Evolutionary conservation across 2,797 vertebrate genomes (phyloP), one percentile per base, ranked within the genome.

Genomic region (Catamblyrhynchus diadema): DNA sequence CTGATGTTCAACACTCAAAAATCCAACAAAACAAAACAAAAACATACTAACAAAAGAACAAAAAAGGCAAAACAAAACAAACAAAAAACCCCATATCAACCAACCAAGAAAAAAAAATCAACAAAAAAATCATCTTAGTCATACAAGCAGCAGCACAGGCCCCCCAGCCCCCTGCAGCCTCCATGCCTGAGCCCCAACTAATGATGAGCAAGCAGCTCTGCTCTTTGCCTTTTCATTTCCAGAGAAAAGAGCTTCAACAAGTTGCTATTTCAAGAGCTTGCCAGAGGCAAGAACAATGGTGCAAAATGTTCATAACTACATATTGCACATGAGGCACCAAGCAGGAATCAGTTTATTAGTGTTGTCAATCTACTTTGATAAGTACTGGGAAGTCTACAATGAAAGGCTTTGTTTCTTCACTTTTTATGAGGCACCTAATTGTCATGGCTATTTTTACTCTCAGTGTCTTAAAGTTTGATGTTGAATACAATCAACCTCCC

Each of bases 181-280:
- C 39, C 9, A 4, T 4, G 23, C 19, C 50, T 2, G 5, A 88
- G 62, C 60, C 18, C 12, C 61, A 42, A 48, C 56, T 57, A 53
- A 80, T 53, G 64, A 53, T 0, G 0, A 73, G 14, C 6, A 2
- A 64, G 6, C 6, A 3, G 24, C 24, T 30, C 1, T 0, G 48
- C 22, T 82, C 64, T 42, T 45, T 53, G 32, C 9, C 28, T 86
- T 86, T 70, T 45, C 27, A 45, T 93, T 86, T 62, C 79, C 48
- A 60, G 27, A 21, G 27, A 30, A 60, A 60, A 60, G 59, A 60
- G 27, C 18, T 39, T 39, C 59, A 14, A 60, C 35, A 60, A 39
- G 37, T 28, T 39, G 25, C 25, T 60, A 39, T 60, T 20, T 60
- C 35, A 39, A 39, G 82, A 72, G 44, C 18, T 45, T 60, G 47